Conservation (phyloP, 1,140 invertebrate genomes). For the Dendrolimus kikuchii region DNA sequence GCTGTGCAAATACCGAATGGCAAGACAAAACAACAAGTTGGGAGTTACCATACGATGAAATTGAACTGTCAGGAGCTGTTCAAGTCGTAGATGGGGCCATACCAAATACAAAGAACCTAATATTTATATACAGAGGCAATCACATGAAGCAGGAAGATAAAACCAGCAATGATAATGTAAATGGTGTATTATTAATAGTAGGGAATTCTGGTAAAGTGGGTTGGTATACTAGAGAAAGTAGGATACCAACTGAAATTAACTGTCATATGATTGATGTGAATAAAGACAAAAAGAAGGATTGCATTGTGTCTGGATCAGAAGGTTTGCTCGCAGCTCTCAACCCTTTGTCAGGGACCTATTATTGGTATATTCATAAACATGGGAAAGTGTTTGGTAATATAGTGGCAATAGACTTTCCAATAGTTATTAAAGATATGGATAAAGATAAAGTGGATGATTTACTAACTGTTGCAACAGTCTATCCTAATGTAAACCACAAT, state of each 20-base stretch:
- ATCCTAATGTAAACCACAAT: conserved; percentile 69
- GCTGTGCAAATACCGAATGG: conserved; percentile 72
- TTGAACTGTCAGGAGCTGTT: conserved; percentile 81
- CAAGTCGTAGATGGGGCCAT: conserved; percentile 77
- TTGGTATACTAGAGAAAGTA: conserved; percentile 76
- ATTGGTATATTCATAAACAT: conserved; percentile 77
- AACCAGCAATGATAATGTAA: conserved; percentile 64
- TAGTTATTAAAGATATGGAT: conserved; percentile 81
- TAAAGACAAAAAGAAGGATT: conserved; percentile 79
- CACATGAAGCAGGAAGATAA: conserved; percentile 72
- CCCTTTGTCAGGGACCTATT: conserved; percentile 77
- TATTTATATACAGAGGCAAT: conserved; percentile 79
- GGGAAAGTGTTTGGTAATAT: conserved; percentile 63
- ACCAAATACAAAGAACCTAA: conserved; percentile 76
- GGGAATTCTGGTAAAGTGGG: conserved; percentile 76
- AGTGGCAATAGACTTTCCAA: conserved; percentile 76
- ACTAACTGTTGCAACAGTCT: conserved; percentile 72
- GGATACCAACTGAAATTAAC: conserved; percentile 78
- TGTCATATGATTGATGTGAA: conserved; percentile 81
- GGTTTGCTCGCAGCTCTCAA: conserved; percentile 79
- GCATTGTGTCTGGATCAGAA: conserved; percentile 79
- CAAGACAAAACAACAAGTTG: conserved; percentile 76
- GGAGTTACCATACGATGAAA: conserved; percentile 79
- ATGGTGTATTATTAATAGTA: conserved; percentile 76
- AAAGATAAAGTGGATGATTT: conserved; percentile 80